Evolutionary conservation across 30 jellyfish, hydroid and myxozoan genomes (phyloP).

Genomic region (Chrysaora quinquecirrha): DNA sequence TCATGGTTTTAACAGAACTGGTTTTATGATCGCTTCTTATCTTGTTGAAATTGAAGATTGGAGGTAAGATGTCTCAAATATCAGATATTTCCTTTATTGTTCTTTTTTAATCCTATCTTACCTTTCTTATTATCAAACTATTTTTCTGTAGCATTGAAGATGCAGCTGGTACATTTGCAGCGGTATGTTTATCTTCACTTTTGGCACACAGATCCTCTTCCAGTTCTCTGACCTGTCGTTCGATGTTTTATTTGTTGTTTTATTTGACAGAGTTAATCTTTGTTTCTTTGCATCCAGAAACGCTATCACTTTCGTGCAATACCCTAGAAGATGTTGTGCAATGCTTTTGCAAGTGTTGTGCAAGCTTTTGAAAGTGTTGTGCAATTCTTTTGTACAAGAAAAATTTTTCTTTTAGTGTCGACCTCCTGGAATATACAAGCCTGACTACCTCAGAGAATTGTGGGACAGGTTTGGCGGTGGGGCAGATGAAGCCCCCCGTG

Average conservation of each 20-base stretch:
- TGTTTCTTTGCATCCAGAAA: too few relatives aligned
- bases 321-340: too few relatives aligned
- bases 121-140: too few relatives aligned
- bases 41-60: slow-evolving; percentile 79
- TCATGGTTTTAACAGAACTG: slow-evolving; percentile 97
- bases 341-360: too few relatives aligned
- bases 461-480: slow-evolving; percentile 82
- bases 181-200: slow-evolving; percentile 22
- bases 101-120: too few relatives aligned
- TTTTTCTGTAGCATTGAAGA: slow-evolving; percentile 72
- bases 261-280: too few relatives aligned
- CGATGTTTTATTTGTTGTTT: too few relatives aligned
- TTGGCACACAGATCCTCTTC: background rate
- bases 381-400: too few relatives aligned
- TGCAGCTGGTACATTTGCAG: slow-evolving; percentile 71
- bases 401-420: slow-evolving; percentile 77
- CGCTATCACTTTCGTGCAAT: too few relatives aligned
- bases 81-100: too few relatives aligned
- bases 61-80: slow-evolving; percentile 84
- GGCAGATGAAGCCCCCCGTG: slow-evolving; percentile 76
- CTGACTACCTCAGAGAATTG: slow-evolving; percentile 64
- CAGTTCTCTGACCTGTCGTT: too few relatives aligned
- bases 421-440: slow-evolving; percentile 96
- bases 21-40: slow-evolving; percentile 78
- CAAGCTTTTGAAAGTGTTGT: too few relatives aligned